A percentile compares a stretch with the other conserved stretches of the same genome.
These are phyloP conservation scores for Coptotermes formosanus DNA, from an alignment of 1,140 invertebrate genomes.

Conservation along the genomic window DNA sequence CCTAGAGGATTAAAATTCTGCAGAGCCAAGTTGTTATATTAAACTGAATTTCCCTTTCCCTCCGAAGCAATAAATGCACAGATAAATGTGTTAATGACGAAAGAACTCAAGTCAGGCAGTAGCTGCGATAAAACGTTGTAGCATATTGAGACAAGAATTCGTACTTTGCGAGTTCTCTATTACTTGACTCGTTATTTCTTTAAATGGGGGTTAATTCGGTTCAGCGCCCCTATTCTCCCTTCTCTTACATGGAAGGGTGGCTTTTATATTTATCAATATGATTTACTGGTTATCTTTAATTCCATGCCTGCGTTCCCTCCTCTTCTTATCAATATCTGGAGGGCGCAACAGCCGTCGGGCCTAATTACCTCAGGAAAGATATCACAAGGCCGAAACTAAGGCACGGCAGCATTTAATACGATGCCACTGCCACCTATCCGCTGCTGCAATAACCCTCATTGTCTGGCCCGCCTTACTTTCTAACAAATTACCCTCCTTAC, in stretches of 20 bases:
- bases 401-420: not conserved
- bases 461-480: not conserved
- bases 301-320: not conserved
- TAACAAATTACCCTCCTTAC: conserved; percentile 17
- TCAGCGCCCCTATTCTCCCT: not conserved
- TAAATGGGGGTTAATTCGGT: not conserved
- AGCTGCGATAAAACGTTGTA: not conserved
- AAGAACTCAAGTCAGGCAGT: not conserved
- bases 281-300: conserved; percentile 11
- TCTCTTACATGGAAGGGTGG: too few species aligned
- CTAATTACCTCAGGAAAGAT: not conserved
- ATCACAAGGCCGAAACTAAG: not conserved
- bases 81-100: not conserved
- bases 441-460: too few species aligned
- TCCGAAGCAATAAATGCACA: not conserved
- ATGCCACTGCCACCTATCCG: too few species aligned
- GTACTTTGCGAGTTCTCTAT: not conserved
- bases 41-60: too few species aligned
- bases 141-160: not conserved
- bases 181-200: not conserved
- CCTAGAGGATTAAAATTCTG: too few species aligned
- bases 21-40: too few species aligned
- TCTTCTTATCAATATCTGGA: not conserved
- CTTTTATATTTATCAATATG: not conserved
- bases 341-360: not conserved